Evolutionary conservation across 2,113 vertebrate genomes (phyloP), one percentile per base, ranked within the genome.

Genomic region (Sinocyclocheilus anshuiensis): DNA sequence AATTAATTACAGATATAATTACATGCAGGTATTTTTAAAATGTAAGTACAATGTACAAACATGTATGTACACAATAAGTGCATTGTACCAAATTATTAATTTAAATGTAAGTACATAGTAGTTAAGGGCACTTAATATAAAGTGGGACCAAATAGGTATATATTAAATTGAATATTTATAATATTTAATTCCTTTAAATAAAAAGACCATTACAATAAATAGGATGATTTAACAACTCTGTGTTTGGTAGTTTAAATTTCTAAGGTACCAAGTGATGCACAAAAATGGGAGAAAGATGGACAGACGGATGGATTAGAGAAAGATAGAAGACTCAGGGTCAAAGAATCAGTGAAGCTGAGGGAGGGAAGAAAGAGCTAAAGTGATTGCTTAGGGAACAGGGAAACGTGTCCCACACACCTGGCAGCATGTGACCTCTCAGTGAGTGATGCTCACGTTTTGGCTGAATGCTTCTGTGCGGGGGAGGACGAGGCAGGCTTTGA

Each of bases 401-500:
- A 89, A 88, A 88, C 76, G 63, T 90, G 86, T 80, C 42, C 76
- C 45, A 67, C 80, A 63, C 65, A 55, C 89, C 67, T 22, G 78
- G 72, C 63, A 59, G 80, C 91, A 90, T 87, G 86, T 90, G 91
- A 89, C 86, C 78, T 81, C 83, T 79, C 22, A 33, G 78, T 7
- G 20, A 57, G 50, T 16, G 26, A 61, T 57, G 67, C 84, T 85
- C 87, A 88, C 84, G 82, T 89, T 89, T 87, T 65, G 83, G 18
- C 71, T 33, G 67, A 89, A 81, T 86, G 85, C 65, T 87, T 6
- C 82, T 76, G n/a, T 24, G 59, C 39, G 55, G 57, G 59, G 82
- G 76, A 83, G 39, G 42, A 57, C 16, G 61, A 57, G 69, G 24
- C 10, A 84, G n/a, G 55, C 80, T 79, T 84, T 75, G 74, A 59